A percentile compares a stretch with the other conserved stretches of the same genome.
These are phyloP conservation scores for Pteropus rufus DNA, from an alignment of 2,797 vertebrate species.

Conservation along the genomic window DNA sequence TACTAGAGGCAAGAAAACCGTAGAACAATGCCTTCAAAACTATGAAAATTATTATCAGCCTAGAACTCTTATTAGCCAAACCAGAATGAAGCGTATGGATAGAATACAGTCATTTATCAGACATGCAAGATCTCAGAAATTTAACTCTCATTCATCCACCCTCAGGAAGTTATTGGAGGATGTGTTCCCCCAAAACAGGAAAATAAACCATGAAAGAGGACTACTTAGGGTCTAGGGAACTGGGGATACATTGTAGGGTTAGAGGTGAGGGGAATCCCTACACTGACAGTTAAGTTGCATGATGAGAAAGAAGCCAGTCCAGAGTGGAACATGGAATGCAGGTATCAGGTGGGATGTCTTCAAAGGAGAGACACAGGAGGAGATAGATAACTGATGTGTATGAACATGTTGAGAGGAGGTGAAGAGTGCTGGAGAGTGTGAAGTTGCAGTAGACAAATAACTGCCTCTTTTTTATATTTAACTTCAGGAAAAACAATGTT, in stretches of 20 bases:
- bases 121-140: not conserved
- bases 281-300: not conserved
- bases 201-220: not conserved
- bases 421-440: not conserved
- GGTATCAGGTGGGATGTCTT: not conserved
- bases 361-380: not conserved
- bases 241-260: not conserved
- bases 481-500: not conserved
- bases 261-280: not conserved
- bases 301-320: not conserved
- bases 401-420: not conserved
- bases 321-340: not conserved
- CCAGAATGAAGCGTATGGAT: not conserved
- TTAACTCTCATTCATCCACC: not conserved
- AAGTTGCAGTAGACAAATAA: not conserved
- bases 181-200: not conserved
- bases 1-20: not conserved
- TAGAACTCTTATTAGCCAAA: not conserved
- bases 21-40: not conserved
- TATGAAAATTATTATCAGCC: not conserved
- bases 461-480: not conserved
- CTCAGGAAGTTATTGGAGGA: not conserved
- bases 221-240: not conserved
- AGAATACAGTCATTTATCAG: not conserved
- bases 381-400: not conserved